phyloP scores from a whole-genome alignment of 1,140 invertebrate genomes.

The Whitmania pigra region DNA sequence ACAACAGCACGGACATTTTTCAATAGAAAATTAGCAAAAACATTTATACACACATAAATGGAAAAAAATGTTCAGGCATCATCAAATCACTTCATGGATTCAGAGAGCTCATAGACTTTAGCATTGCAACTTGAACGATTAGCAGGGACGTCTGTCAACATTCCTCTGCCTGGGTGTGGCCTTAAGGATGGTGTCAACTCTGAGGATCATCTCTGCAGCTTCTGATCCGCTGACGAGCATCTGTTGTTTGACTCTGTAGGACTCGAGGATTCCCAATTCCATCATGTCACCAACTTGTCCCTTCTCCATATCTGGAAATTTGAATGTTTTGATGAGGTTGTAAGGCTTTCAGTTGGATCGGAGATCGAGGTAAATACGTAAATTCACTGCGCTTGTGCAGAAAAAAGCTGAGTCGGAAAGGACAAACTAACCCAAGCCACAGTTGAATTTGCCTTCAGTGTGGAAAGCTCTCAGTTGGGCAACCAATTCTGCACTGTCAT shows the following conservation, averaged over 20 bases:
- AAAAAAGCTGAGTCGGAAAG: too few relatives aligned
- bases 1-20: too few relatives aligned
- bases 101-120: background rate
- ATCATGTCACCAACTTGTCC: conserved; percentile 75
- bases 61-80: too few relatives aligned
- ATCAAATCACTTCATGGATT: too few relatives aligned
- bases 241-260: conserved; percentile 88
- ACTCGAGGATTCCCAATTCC: conserved; percentile 82
- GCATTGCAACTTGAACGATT: background rate
- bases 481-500: conserved; percentile 87
- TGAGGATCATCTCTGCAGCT: conserved; percentile 95
- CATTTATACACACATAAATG: too few relatives aligned
- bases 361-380: too few relatives aligned
- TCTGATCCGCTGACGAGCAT: conserved; percentile 85
- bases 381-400: too few relatives aligned
- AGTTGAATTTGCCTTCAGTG: conserved; percentile 58
- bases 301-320: conserved; percentile 61
- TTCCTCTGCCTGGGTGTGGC: conserved; percentile 79
- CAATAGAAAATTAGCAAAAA: too few relatives aligned
- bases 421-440: conserved; percentile 61
- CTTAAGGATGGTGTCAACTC: conserved; percentile 93
- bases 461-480: conserved; percentile 79
- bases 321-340: too few relatives aligned
- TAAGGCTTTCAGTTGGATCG: too few relatives aligned
- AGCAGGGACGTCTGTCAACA: conserved; percentile 54